Percentiles rank a stretch among this genome's conserved stretches.
phyloP scores from a whole-genome alignment of 2,113 vertebrate species.

The Gymnorhina tibicen region DNA sequence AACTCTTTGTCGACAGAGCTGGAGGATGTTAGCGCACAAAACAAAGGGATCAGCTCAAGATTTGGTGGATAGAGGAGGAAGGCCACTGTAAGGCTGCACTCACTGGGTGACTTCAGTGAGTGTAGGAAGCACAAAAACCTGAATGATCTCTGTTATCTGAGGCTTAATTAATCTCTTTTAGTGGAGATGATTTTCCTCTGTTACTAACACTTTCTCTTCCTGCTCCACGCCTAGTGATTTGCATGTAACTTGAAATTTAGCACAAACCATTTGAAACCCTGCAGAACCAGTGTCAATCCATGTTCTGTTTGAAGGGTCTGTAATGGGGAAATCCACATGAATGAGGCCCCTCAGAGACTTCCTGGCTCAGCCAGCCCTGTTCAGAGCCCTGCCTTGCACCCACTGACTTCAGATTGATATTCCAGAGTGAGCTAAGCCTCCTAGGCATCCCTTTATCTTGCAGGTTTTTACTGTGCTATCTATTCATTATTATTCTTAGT shows the following conservation, averaged over 20 bases:
- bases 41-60: background rate
- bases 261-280: background rate
- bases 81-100: background rate
- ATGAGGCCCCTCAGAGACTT: background rate
- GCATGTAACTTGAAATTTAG: fast-evolving
- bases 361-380: background rate
- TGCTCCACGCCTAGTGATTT: background rate
- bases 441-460: background rate
- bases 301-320: background rate
- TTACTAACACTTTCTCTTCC: background rate
- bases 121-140: background rate
- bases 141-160: background rate
- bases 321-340: background rate
- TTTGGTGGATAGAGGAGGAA: background rate
- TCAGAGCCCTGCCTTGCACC: background rate
- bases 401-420: background rate
- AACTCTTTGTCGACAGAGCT: background rate
- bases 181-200: background rate
- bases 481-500: background rate
- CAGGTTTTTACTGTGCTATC: background rate
- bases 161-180: background rate
- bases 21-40: background rate
- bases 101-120: background rate
- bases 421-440: background rate
- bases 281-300: background rate